Base-by-base conservation (phyloP, 2,888 invertebrate species). In the Metellina segmentata region DNA sequence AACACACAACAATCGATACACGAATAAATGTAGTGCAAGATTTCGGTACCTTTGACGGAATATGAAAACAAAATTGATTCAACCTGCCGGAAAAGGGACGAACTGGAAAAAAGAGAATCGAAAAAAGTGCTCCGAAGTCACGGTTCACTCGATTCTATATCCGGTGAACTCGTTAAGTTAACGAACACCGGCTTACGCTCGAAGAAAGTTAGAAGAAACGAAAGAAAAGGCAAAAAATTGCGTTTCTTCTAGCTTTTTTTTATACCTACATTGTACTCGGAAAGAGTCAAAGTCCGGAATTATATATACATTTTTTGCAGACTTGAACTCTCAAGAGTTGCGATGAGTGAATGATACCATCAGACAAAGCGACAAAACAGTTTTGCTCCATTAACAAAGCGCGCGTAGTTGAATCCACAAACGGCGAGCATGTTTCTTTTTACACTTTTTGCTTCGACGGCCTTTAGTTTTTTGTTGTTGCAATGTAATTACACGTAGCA, bases 141-240 rank as follows among this genome's bases (percentile, higher is more conserved):
- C 79, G 79, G 79, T 79, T 61, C 79, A 79, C 79, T 61, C 16
- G 20, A 79, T 34, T 48, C 11, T 13, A 79, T 79, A 79, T 61
- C 69, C 79, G 79, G 61, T 61, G 69, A 79, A 79, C 79, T 61
- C 61, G 61, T 79, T 79, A 16, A 61, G 79, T 61, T 79, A 79
- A 79, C 79, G 79, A 79, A 69, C 79, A 61, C 53, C 61, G 61
- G 61, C 53, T 79, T 51, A 19, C 77, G 7, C 49, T 16, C 7
- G 16, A n/a, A 51, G 51, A 77, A 77, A 75, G 75, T 34, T 11
- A 20, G 13, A 75, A 61, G 9, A 61, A 61, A 61, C 61, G 61
- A 61, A 61, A 7, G 61, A 61, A 61, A 61, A 7, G 61, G 5
- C 16, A 16, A 61, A 61, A 61, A 61, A 61, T 16, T 61, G 61